Evolutionary conservation across 2,888 invertebrate genomes (phyloP), one percentile per base, ranked within the genome.

Genomic region (Epicampocera succincta): DNA sequence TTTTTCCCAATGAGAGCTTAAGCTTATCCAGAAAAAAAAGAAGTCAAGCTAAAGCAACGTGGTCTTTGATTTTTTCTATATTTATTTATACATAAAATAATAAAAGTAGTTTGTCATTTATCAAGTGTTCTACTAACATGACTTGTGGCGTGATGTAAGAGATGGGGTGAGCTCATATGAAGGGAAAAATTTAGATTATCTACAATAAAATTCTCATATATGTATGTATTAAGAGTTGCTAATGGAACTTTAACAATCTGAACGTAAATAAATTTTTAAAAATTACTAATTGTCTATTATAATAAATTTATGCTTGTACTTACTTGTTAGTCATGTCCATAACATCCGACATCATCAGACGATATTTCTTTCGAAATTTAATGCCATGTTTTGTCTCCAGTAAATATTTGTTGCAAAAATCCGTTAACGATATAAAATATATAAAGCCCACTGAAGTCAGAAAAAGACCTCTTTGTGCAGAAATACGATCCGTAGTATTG

Each of bases 271-370:
- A n/a, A n/a, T n/a, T n/a, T n/a, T n/a, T n/a, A 33, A 8, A 33
- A 9, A 33, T 33, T 5, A 9, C 33, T 9, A 33, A 5, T 8
- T 15, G 15, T 5, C 15, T 46, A n/a, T 46, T 46, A n/a, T 46
- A 46, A 44, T 5, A 15, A 9, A 15, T 46, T 15, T 46, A 5
- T 46, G 3, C 15, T 11, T 25, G 6, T 80, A 92, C 94, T 92
- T 87, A 95, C 95, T 95, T 95, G 91, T 95, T 95, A 63, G 93
- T 94, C 84, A 95, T 94, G 88, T 95, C 95, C 85, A 94, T 92
- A 58, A 95, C 94, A 86, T 95, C 95, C 11, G 93, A 93, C 85
- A 92, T 92, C 87, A 92, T 93, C 15, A 95, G 92, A 65, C 93
- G 92, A 91, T 94, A 94, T 88, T 93, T 93, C 88, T 93, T 93